Evolutionary conservation across 2,113 vertebrate species (phyloP), one percentile per base, ranked within the genome.

Genomic region (Nerophis ophidion): DNA sequence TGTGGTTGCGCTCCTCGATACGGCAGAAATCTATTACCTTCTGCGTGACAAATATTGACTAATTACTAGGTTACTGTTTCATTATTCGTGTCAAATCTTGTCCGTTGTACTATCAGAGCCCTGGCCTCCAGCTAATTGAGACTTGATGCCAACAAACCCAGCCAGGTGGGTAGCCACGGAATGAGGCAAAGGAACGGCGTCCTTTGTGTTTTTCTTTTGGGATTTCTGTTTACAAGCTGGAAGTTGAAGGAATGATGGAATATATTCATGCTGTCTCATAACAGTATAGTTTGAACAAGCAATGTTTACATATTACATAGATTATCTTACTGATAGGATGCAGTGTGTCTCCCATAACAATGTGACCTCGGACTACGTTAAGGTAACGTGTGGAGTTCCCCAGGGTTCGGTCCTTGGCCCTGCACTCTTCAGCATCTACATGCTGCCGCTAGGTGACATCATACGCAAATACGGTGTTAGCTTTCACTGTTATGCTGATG

Each of bases 191-290:
- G 36, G 7, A 38, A 38, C 36, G 1, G 1, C 36, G 36, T 38
- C 36, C 36, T 38, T 38, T 38, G 36, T 40, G 38, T 40, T 42
- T 76, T 68, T 68, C 15, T 63, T 26, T 63, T 68, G 51, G 51
- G 66, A 61, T 72, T 40, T 66, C 35, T 48, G 72, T 51, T 48
- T 70, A 72, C 58, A 70, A 38, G 67, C 60, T 60, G 65, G 55
- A 0, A 15, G 34, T 44, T 12, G 35, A 63, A 36, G 55, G 48
- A 74, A 4, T 26, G 34, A 72, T n/a, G n/a, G n/a, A n/a, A n/a
- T n/a, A n/a, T n/a, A n/a, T n/a, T n/a, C 15, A 48, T 15, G 6
- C 16, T 48, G 15, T 7, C 47, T 48, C 16, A 16, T 7, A 15
- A 16, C 8, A 7, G 5, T 62, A n/a, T n/a, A n/a, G n/a, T n/a